Base-by-base conservation (phyloP, 92 coral and sea anemone species). In the Scolanthus callimorphus region DNA sequence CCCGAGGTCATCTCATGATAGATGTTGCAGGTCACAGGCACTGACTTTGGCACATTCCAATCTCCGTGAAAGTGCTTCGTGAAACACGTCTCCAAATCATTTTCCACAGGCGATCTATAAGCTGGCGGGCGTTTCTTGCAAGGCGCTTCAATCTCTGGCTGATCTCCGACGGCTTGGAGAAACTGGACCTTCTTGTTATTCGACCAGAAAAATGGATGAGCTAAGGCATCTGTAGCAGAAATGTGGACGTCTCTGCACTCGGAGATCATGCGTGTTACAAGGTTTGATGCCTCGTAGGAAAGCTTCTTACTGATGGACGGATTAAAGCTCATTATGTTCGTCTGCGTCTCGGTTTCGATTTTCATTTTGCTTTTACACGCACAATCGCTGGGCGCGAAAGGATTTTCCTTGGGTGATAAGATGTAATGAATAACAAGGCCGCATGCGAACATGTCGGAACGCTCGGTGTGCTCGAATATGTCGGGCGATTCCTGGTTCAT, bases 111-210 rank as follows among this genome's bases (percentile, higher is more conserved):
- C 10, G 39, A n/a, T 29, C 57, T 2, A 27, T 30, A 20, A 4
- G 23, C n/a, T n/a, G n/a, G n/a, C n/a, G n/a, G n/a, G n/a, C n/a
- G n/a, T n/a, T n/a, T 17, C 17, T n/a, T 0, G 1, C 81, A 27
- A 11, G 65, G 79, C 28, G 50, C 26, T 66, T 51, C 71, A 60
- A 80, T 38, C 41, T 80, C 86, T 55, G 80, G 70, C 24, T 80
- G 86, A 37, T 80, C n/a, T n/a, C n/a, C n/a, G n/a, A n/a, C n/a
- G n/a, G n/a, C n/a, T n/a, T n/a, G n/a, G n/a, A n/a, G n/a, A n/a
- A n/a, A n/a, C n/a, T n/a, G n/a, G n/a, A n/a, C n/a, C n/a, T n/a
- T n/a, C n/a, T n/a, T n/a, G n/a, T n/a, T n/a, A n/a, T n/a, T n/a
- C n/a, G n/a, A n/a, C n/a, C n/a, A n/a, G n/a, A n/a, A n/a, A n/a